These are phyloP conservation scores for Dromas ardeola DNA, from an alignment of 2,113 vertebrate species.

Conservation along the genomic window DNA sequence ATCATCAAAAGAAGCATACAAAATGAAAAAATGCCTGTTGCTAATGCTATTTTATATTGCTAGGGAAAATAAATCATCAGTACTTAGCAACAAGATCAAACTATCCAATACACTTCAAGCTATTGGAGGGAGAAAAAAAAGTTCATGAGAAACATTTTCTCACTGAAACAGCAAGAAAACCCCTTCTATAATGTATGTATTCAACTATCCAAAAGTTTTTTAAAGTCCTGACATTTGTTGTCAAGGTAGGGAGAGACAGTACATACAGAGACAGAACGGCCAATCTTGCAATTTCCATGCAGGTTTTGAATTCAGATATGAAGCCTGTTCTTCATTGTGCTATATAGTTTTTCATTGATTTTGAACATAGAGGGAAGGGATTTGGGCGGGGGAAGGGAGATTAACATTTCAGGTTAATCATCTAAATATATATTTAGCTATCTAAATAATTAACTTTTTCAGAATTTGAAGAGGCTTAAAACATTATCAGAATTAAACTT, in stretches of 20 bases:
- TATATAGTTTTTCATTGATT: neutral
- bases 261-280: neutral
- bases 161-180: neutral
- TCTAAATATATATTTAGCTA: neutral
- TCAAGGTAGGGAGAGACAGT: neutral
- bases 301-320: neutral
- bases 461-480: neutral
- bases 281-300: no score
- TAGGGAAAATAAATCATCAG: neutral
- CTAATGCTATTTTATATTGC: neutral
- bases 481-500: neutral
- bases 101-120: neutral
- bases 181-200: neutral
- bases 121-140: neutral
- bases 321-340: neutral
- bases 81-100: neutral
- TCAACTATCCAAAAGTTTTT: neutral
- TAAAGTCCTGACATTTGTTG: neutral
- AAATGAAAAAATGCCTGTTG: neutral
- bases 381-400: no score
- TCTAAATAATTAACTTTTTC: neutral
- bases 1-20: neutral
- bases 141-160: neutral
- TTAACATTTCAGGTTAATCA: neutral
- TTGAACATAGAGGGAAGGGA: neutral